Conservation (phyloP, 2,113 vertebrate species). For the Thalassarche chlororhynchos region DNA sequence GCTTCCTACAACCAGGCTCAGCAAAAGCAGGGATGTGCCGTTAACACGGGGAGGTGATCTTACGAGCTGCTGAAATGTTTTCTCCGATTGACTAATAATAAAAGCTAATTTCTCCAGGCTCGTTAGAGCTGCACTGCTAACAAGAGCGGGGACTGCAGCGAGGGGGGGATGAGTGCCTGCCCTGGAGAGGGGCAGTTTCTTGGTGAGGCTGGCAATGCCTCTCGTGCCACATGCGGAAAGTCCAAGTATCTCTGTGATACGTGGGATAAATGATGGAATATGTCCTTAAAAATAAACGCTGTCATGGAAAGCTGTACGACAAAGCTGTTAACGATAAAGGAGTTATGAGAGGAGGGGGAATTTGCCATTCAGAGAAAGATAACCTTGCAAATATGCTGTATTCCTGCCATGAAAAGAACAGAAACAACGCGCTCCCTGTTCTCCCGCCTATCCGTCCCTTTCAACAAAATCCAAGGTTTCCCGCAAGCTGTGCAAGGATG, state of each 20-base stretch:
- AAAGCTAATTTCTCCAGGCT: background rate
- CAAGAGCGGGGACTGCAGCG: background rate
- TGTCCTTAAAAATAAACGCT: background rate
- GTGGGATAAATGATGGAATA: background rate
- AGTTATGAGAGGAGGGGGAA: background rate
- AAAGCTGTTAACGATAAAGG: background rate
- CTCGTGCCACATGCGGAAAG: rapidly evolving
- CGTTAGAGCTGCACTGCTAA: background rate
- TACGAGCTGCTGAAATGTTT: background rate
- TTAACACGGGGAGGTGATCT: background rate
- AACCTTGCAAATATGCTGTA: background rate
- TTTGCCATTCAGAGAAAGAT: background rate
- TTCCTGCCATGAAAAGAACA: background rate
- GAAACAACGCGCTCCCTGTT: background rate
- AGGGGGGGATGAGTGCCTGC: background rate
- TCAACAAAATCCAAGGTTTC: background rate
- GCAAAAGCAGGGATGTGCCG: background rate
- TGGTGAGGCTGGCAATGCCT: background rate
- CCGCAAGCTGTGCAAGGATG: background rate
- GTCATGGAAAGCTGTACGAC: background rate
- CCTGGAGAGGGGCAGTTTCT: background rate
- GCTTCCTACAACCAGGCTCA: background rate
- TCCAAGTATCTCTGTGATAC: background rate
- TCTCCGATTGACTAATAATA: background rate
- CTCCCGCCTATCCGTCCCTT: background rate